Conservation (phyloP, 2,113 vertebrate species). For the Chlamydotis undulata region DNA sequence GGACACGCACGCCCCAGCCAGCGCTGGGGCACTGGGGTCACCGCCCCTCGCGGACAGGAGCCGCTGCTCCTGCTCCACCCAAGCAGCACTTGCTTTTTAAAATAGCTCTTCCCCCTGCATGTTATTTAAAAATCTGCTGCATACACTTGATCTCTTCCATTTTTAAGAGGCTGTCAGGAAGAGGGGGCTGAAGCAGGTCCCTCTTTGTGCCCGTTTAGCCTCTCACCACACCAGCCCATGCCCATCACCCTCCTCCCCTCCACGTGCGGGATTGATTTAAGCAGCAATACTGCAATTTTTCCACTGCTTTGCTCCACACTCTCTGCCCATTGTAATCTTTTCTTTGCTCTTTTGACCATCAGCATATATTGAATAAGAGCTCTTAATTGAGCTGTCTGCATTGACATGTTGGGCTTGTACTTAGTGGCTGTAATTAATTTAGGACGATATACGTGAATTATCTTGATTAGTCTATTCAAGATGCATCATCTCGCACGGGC, state of each 20-base stretch:
- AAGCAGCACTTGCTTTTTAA: background rate
- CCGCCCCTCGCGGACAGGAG: accelerated
- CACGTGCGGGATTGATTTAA: background rate
- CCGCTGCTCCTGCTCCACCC: background rate
- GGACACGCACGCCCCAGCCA: background rate
- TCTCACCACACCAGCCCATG: background rate
- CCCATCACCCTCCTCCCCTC: background rate
- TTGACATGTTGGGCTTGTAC: constrained; percentile 53
- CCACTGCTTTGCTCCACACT: background rate
- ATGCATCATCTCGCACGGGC: constrained; percentile 16
- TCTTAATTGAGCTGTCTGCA: constrained; percentile 60
- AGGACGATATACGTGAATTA: constrained; percentile 60
- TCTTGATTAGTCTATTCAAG: constrained; percentile 56
- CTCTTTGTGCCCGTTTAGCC: background rate
- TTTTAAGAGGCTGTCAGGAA: background rate
- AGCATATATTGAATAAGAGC: constrained; percentile 27
- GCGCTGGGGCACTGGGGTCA: accelerated
- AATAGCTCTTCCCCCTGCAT: background rate
- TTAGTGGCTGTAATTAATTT: constrained; percentile 64
- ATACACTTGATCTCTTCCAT: background rate
- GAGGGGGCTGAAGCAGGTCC: background rate
- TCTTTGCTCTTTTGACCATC: constrained; percentile 50
- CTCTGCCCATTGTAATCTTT: background rate
- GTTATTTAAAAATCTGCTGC: background rate
- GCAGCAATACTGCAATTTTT: background rate